A percentile compares a stretch with the other conserved stretches of the same genome.
phyloP scores from a whole-genome alignment of 2,113 vertebrate species.

The Rhagologus leucostigma region DNA sequence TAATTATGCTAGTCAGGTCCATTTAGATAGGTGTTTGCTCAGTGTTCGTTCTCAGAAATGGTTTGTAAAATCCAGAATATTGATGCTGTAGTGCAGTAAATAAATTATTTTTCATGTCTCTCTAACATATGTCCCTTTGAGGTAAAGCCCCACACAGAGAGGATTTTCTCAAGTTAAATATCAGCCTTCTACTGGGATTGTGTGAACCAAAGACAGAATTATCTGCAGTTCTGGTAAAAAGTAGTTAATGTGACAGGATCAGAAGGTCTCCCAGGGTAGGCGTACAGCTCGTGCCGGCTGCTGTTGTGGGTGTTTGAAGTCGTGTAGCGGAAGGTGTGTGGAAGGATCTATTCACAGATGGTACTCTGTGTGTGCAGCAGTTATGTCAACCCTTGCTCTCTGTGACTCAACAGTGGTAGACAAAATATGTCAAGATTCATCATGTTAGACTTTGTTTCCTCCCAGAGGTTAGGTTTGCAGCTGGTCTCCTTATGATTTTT shows the following conservation, averaged over 20 bases:
- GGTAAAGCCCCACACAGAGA: fast-evolving
- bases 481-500: background rate
- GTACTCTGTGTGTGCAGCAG: background rate
- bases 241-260: background rate
- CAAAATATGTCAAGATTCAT: background rate
- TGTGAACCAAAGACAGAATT: background rate
- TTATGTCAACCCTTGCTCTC: background rate
- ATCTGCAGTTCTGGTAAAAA: background rate
- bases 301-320: background rate
- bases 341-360: background rate
- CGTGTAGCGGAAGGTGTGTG: background rate
- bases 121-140: background rate
- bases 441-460: background rate
- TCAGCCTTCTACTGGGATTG: fast-evolving
- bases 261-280: background rate
- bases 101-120: background rate
- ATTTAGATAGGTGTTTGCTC: background rate
- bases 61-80: background rate
- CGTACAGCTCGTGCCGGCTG: fast-evolving
- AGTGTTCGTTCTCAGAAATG: fast-evolving
- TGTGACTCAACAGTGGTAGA: background rate
- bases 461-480: background rate
- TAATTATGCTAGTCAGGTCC: background rate
- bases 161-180: background rate
- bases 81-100: background rate